Conservation (phyloP, 2,797 vertebrate genomes). For the Semaprochilodus insignis region DNA sequence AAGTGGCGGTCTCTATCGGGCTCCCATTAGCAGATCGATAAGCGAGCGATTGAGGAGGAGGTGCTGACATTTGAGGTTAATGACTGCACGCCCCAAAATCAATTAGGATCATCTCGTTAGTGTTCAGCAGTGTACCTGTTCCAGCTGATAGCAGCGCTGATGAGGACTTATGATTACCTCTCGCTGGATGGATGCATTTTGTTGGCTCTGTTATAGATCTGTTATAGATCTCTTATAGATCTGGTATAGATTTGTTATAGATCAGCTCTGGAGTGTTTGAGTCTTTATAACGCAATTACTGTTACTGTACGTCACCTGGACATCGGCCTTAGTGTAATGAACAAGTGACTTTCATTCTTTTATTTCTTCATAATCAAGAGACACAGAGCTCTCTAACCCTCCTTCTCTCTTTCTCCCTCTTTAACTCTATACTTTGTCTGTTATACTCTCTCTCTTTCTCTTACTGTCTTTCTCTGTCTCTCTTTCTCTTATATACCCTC, state of each 20-base stretch:
- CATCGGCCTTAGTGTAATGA: slow-evolving; percentile 19
- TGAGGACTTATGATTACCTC: slow-evolving; percentile 62
- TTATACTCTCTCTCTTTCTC: too few relatives aligned
- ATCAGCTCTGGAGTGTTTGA: slow-evolving; percentile 24
- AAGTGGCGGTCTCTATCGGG: slow-evolving; percentile 68
- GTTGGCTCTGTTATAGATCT: slow-evolving; percentile 51
- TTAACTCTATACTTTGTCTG: too few relatives aligned
- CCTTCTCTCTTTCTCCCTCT: not conserved
- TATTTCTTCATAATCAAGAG: slow-evolving; percentile 37
- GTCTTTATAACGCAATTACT: slow-evolving; percentile 56
- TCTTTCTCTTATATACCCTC: too few relatives aligned
- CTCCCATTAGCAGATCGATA: slow-evolving; percentile 72
- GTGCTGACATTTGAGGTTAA: slow-evolving; percentile 69
- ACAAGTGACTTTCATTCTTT: slow-evolving; percentile 16
- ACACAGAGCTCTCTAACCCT: not conserved
- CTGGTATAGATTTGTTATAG: too few relatives aligned
- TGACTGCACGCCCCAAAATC: slow-evolving; percentile 65
- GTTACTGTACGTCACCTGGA: slow-evolving; percentile 25
- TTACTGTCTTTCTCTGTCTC: too few relatives aligned
- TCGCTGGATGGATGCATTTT: slow-evolving; percentile 49
- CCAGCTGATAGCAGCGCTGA: slow-evolving; percentile 45
- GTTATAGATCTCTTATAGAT: too few relatives aligned
- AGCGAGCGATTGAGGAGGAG: slow-evolving; percentile 60
- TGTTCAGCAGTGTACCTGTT: slow-evolving; percentile 53
- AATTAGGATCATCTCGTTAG: slow-evolving; percentile 63